phyloP scores from a whole-genome alignment of 92 coral and sea anemone genomes.

The Palythoa heliodiscus region DNA sequence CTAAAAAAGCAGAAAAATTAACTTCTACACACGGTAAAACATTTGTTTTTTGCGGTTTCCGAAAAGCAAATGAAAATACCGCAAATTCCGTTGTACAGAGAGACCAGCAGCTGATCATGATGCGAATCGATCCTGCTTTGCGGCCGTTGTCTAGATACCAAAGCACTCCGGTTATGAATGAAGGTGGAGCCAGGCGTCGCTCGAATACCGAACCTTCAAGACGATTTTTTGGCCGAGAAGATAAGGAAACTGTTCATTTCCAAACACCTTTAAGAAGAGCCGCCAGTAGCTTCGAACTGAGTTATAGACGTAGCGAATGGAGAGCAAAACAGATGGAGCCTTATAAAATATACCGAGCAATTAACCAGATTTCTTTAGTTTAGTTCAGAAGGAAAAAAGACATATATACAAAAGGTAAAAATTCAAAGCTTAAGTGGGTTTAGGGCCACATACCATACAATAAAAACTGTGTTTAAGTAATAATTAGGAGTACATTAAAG shows the following conservation, averaged over 20 bases:
- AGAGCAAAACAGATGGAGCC: constrained; percentile 35
- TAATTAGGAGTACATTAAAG: no score
- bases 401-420: neutral
- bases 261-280: constrained; percentile 25
- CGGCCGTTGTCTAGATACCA: constrained; percentile 28
- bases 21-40: constrained; percentile 7
- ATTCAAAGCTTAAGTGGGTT: no score
- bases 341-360: constrained; percentile 30
- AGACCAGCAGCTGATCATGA: neutral
- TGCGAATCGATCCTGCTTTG: constrained; percentile 2
- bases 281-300: constrained; percentile 10
- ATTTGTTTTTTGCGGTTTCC: constrained; percentile 21
- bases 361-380: constrained; percentile 37
- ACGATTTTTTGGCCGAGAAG: neutral
- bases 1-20: neutral
- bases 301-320: neutral
- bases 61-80: neutral
- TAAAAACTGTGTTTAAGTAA: no score
- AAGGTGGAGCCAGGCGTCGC: constrained; percentile 3
- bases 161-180: constrained; percentile 28
- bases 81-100: neutral
- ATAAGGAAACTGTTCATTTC: neutral
- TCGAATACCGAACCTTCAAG: constrained; percentile 27
- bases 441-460: no score
- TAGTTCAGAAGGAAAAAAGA: neutral